Evolutionary conservation across 2,797 vertebrate genomes (phyloP).

Genomic region (Setipinna tenuifilis): DNA sequence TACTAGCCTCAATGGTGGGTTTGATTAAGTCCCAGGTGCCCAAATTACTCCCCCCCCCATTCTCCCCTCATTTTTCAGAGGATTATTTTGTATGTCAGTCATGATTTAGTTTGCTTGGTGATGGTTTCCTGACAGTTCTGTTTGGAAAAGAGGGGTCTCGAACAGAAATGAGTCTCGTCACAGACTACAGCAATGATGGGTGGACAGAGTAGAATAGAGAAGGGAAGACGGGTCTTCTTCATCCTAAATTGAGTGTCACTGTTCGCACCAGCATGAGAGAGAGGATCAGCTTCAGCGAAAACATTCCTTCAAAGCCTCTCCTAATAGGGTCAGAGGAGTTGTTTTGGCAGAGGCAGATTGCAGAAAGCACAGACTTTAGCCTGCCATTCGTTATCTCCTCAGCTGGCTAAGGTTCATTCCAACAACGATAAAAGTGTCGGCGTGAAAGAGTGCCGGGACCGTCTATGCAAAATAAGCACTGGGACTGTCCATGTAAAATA

Average conservation of each 20-base stretch:
- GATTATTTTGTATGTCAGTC: neutral
- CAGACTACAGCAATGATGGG: neutral
- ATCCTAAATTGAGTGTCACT: neutral
- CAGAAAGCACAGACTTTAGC: slow-evolving; percentile 12
- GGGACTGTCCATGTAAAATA: too few species aligned
- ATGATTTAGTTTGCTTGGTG: neutral
- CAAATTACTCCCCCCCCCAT: neutral
- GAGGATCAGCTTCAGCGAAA: neutral
- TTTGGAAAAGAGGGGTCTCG: neutral
- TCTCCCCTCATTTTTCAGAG: neutral
- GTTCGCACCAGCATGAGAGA: neutral
- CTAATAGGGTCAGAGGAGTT: neutral
- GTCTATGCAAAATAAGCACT: too few species aligned
- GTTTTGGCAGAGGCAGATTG: neutral
- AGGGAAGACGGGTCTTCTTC: neutral
- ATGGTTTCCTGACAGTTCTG: neutral
- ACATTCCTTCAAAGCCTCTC: neutral
- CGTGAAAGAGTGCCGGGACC: too few species aligned
- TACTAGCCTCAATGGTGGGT: neutral
- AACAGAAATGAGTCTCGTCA: neutral
- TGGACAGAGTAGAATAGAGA: neutral
- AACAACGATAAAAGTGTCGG: neutral
- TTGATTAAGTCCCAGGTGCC: slow-evolving; percentile 5
- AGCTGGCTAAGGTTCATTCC: slow-evolving; percentile 4
- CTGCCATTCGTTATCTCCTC: neutral